A percentile compares a stretch with the other conserved stretches of the same genome.
These are phyloP conservation scores for Gallirallus australis DNA, from an alignment of 2,797 vertebrate genomes.

Conservation along the genomic window DNA sequence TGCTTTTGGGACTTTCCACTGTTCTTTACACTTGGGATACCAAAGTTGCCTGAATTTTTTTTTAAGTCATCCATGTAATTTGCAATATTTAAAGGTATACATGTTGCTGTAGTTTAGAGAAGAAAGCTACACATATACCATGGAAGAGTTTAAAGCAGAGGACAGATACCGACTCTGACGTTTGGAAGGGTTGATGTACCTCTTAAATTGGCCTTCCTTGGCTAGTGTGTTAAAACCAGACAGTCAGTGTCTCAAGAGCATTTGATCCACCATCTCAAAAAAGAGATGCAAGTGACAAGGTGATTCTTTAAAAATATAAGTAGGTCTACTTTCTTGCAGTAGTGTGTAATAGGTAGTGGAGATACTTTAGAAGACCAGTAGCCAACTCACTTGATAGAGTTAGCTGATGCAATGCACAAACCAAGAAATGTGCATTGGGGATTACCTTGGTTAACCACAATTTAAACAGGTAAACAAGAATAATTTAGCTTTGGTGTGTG, in stretches of 20 bases:
- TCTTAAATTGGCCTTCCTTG: not conserved
- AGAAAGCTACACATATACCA: not conserved
- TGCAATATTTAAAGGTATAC: not conserved
- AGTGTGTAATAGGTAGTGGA: not conserved
- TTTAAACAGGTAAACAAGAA: not conserved
- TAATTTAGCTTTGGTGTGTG: not conserved
- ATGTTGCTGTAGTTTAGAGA: not conserved
- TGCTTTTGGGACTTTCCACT: not conserved
- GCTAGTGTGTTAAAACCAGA: not conserved
- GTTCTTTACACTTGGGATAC: not conserved
- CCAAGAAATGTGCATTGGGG: not conserved
- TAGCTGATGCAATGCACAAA: not conserved
- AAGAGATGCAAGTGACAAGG: not conserved
- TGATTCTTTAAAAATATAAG: not conserved
- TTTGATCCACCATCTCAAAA: not conserved
- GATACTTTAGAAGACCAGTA: not conserved
- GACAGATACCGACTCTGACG: not conserved
- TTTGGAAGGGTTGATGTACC: not conserved
- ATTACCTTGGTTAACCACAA: not conserved
- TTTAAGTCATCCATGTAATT: not conserved
- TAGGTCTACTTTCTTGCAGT: not conserved
- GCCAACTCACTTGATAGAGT: not conserved
- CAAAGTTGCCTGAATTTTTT: not conserved
- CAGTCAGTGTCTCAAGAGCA: not conserved
- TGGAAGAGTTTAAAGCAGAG: not conserved